phyloP scores from a whole-genome alignment of 2,797 vertebrate genomes.

The Dryobates pubescens region DNA sequence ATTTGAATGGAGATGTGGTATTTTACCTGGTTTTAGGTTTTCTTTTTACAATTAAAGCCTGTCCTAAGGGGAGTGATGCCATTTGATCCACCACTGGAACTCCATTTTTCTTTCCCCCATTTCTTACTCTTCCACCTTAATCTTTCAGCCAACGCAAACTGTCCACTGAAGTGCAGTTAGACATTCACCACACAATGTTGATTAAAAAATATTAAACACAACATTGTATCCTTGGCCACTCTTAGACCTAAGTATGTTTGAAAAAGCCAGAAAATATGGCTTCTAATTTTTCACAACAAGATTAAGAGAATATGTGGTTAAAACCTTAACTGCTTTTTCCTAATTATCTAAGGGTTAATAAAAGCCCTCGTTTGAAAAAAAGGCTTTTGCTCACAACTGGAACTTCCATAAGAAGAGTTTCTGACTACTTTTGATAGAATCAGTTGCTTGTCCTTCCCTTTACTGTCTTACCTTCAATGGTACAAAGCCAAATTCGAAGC shows the following conservation, averaged over 20 bases:
- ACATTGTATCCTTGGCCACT: slow-evolving; percentile 2
- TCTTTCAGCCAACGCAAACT: fast-evolving
- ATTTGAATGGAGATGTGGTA: background rate
- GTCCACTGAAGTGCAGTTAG: background rate
- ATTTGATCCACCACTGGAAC: background rate
- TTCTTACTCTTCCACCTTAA: background rate
- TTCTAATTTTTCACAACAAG: slow-evolving; percentile 34
- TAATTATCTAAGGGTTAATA: slow-evolving; percentile 17
- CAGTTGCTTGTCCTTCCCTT: background rate
- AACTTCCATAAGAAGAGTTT: background rate
- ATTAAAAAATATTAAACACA: slow-evolving; percentile 1
- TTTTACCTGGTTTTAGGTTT: background rate
- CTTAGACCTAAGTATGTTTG: background rate
- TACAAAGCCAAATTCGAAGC: background rate
- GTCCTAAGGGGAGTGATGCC: background rate
- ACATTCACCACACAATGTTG: background rate
- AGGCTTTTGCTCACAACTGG: background rate
- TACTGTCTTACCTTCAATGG: background rate
- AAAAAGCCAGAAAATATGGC: background rate
- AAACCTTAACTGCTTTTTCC: background rate
- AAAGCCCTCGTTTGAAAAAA: background rate
- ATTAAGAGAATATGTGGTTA: background rate
- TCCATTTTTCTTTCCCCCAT: background rate
- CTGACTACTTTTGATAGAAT: slow-evolving; percentile 5
- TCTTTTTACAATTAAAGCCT: background rate